Percentiles rank a stretch among this genome's conserved stretches.
Evolutionary conservation across 2,113 vertebrate species (phyloP).

Genomic region (Callopanchax toddi): DNA sequence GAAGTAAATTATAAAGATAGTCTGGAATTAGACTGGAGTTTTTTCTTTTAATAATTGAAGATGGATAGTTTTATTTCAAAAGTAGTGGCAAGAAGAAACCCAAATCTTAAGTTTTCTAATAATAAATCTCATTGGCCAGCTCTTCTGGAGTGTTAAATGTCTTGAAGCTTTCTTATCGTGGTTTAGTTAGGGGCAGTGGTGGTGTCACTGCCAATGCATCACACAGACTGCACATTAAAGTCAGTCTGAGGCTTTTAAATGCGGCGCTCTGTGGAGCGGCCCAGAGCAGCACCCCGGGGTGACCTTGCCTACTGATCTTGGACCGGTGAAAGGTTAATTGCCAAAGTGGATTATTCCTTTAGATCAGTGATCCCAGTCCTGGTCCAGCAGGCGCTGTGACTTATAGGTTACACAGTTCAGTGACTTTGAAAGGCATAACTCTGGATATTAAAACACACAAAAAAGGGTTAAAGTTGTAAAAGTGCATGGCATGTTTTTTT

Average conservation of each 20-base stretch:
- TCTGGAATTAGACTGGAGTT: too few species aligned
- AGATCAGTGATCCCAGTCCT: constrained; percentile 75
- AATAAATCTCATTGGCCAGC: background rate
- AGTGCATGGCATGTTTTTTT: constrained; percentile 26
- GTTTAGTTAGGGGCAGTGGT: background rate
- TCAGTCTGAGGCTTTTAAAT: constrained; percentile 53
- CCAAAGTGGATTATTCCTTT: constrained; percentile 80
- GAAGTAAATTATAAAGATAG: background rate
- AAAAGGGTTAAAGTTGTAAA: constrained; percentile 28
- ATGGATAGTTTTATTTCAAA: background rate
- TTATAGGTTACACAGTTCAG: constrained; percentile 46
- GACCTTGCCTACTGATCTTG: constrained; percentile 80
- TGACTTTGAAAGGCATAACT: constrained; percentile 27
- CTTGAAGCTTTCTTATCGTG: constrained; percentile 1
- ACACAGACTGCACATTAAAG: constrained; percentile 43
- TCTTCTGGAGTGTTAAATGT: background rate
- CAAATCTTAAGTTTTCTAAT: background rate
- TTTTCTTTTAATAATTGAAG: background rate
- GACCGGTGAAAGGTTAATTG: constrained; percentile 80
- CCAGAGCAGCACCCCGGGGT: constrained; percentile 74
- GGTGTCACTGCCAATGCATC: constrained; percentile 42
- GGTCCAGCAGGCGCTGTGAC: constrained; percentile 46
- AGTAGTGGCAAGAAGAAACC: background rate
- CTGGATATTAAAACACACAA: constrained; percentile 3
- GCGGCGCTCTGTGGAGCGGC: constrained; percentile 63